phyloP scores from a whole-genome alignment of 30 jellyfish, hydroid and myxozoan genomes.

The Hydractinia echinata region DNA sequence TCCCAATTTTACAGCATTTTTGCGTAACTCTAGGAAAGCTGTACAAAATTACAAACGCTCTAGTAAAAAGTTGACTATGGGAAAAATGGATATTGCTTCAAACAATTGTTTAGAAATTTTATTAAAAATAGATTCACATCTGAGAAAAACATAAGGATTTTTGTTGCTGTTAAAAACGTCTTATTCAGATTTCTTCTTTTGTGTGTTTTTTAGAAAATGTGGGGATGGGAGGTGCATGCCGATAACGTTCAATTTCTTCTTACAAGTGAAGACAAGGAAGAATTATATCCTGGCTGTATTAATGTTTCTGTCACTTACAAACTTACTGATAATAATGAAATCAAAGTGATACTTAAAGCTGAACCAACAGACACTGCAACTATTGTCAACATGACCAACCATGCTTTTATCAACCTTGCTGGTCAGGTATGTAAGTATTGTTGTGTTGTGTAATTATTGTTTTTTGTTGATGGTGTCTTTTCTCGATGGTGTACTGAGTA shows the following conservation, averaged over 20 bases:
- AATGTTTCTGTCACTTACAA: slow-evolving; percentile 46
- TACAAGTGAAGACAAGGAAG: slow-evolving; percentile 72
- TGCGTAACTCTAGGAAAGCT: too few species aligned
- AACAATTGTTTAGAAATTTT: neutral
- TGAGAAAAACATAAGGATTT: neutral
- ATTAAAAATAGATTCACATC: neutral
- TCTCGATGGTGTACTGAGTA: too few species aligned
- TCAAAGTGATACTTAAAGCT: slow-evolving; percentile 59
- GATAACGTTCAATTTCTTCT: slow-evolving; percentile 43
- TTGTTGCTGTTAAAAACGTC: neutral
- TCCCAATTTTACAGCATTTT: too few species aligned
- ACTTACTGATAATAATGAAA: slow-evolving; percentile 50
- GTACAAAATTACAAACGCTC: too few species aligned
- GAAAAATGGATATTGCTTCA: too few species aligned
- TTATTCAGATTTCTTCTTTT: neutral
- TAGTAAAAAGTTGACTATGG: too few species aligned
- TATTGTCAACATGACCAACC: slow-evolving; percentile 74
- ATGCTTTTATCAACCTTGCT: slow-evolving; percentile 84
- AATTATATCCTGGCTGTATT: slow-evolving; percentile 82
- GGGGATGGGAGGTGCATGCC: slow-evolving; percentile 49
- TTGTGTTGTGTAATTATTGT: too few species aligned
- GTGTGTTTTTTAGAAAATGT: slow-evolving; percentile 30
- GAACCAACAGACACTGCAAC: slow-evolving; percentile 52
- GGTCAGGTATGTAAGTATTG: slow-evolving; percentile 36
- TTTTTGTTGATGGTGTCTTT: too few species aligned